Evolutionary conservation across 2,113 vertebrate species (phyloP).

Genomic region (Antechinus flavipes): DNA sequence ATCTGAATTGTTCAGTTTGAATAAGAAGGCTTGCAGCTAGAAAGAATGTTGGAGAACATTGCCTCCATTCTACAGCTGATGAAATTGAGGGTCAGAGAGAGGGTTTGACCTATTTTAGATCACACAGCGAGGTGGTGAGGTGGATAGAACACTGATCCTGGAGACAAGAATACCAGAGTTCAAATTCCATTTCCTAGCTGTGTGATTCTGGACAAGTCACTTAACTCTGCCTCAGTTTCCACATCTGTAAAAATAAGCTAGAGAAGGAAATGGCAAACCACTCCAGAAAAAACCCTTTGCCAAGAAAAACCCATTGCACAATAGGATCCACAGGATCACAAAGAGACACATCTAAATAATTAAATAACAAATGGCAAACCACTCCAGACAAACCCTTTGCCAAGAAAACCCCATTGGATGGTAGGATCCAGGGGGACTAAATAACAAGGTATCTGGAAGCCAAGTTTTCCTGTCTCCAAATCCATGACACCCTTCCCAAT

Average conservation of each 20-base stretch:
- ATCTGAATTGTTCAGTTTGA: neutral
- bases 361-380: neutral
- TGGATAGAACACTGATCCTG: neutral
- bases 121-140: neutral
- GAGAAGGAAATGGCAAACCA: neutral
- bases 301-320: no score
- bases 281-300: neutral
- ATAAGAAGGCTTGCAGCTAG: no score
- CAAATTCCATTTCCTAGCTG: neutral
- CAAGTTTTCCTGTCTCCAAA: neutral
- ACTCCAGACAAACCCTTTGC: neutral
- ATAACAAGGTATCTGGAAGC: neutral
- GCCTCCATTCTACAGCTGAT: neutral
- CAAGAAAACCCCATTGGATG: no score
- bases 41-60: neutral
- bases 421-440: neutral
- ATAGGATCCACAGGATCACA: neutral
- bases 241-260: neutral
- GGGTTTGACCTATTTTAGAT: neutral
- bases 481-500: neutral
- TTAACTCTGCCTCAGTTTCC: neutral
- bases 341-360: neutral
- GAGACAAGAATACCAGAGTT: neutral
- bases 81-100: neutral
- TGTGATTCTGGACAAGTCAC: neutral